Conservation (phyloP, 2,113 vertebrate genomes). For the Ardeotis arabs region DNA sequence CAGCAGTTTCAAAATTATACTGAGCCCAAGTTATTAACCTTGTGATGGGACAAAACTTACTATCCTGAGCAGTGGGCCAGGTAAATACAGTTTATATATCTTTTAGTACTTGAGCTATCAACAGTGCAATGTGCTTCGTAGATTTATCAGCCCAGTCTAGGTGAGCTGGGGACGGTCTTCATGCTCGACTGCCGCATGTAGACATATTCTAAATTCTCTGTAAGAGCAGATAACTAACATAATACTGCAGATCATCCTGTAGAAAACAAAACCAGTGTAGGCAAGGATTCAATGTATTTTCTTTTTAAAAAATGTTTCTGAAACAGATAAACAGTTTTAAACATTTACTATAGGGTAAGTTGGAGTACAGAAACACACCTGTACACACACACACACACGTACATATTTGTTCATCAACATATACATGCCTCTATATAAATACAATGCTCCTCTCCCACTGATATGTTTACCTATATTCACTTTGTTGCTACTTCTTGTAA, state of each 20-base stretch:
- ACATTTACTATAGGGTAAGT: neutral
- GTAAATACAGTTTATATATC: neutral
- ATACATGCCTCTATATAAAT: neutral
- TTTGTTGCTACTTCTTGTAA: neutral
- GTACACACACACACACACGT: neutral
- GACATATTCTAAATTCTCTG: neutral
- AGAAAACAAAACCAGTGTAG: neutral
- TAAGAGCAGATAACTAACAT: neutral
- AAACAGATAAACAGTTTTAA: neutral
- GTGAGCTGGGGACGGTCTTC: neutral
- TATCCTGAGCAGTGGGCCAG: neutral
- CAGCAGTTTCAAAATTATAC: neutral
- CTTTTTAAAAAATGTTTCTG: neutral
- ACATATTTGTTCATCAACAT: fast-evolving
- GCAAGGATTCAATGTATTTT: neutral
- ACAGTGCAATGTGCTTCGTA: neutral
- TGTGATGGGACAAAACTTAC: neutral
- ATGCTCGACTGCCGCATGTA: neutral
- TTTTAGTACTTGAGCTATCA: neutral
- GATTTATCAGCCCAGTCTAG: neutral
- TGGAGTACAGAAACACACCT: neutral
- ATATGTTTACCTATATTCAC: neutral
- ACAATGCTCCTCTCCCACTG: neutral
- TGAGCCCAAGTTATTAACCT: neutral
- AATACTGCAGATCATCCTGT: neutral